Evolutionary conservation across 1,140 invertebrate species (phyloP), one percentile per base, ranked within the genome.

Genomic region (Pseudoatta argentina): DNA sequence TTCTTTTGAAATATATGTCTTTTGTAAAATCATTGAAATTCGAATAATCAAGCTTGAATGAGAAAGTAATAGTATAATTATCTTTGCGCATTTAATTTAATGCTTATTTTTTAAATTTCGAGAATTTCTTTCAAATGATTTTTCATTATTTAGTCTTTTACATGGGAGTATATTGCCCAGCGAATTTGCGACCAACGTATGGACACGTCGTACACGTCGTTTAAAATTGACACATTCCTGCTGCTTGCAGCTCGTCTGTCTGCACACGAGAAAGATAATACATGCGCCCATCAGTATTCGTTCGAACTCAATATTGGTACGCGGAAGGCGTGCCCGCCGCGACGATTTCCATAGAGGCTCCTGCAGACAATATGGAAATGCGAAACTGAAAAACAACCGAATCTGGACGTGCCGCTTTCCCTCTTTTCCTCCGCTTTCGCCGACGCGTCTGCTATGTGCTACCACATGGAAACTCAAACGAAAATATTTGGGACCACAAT

Each of bases 301-400:
- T 91, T 89, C 88, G 91, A 92, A 93, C 91, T 92, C 91, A 93
- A 93, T 93, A 93, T 93, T 81, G 92, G 89, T 88, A 87, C 87
- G 87, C 73, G 90, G 85, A 87, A 92, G 92, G 92, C 89, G 92
- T 91, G 76, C 89, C 90, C 53, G 81, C 64, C 87, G 83, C 73
- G 71, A 85, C 76, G 86, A 93, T 93, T 93, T 93, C 92, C 93
- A 93, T 93, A 91, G 71, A 91, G 91, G 83, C 82, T 88, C 76
- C 86, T 86, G 77, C 90, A 91, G 92, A 92, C 93, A 88, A 91
- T 93, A 93, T 93, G 92, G 93, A 93, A 93, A 93, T 93, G 88
- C 55, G 79, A 88, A 90, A 91, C 87, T 92, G 86, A 93, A 93
- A 93, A 93, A 93, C 93, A 93, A 92, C 87, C 75, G 87, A 86